Conservation (phyloP, 2,797 vertebrate species). For the Acrocephalus scirpaceus region DNA sequence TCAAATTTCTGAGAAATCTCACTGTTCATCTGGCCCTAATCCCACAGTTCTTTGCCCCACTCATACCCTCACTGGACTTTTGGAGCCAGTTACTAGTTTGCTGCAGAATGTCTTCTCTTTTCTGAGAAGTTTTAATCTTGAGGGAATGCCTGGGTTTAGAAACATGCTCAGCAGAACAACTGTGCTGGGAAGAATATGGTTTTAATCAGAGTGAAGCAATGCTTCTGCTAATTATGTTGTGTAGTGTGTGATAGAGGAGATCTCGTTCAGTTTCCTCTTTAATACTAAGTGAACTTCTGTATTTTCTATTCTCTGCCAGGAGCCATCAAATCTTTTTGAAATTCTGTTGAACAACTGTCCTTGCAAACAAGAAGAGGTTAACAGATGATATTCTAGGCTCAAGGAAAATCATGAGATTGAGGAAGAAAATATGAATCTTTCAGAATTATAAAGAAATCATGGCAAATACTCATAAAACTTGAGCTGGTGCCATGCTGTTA, state of each 20-base stretch:
- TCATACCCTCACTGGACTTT: neutral
- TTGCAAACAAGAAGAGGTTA: constrained; percentile 27
- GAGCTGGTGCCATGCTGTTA: neutral
- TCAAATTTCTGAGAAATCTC: neutral
- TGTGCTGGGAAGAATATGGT: constrained; percentile 6
- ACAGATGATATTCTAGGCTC: neutral
- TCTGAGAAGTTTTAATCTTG: constrained; percentile 30
- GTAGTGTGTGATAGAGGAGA: neutral
- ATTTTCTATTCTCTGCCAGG: constrained; percentile 6
- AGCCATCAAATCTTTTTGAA: constrained; percentile 10
- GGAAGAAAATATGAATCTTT: constrained; percentile 11
- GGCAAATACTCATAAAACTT: constrained; percentile 5
- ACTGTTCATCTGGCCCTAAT: neutral
- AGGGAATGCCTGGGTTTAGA: neutral
- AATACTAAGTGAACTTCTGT: neutral
- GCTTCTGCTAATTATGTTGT: constrained; percentile 34
- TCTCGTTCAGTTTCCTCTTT: neutral
- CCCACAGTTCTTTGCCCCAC: neutral
- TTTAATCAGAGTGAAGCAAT: constrained; percentile 40
- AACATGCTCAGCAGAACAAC: neutral
- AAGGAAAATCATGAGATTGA: neutral
- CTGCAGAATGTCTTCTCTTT: constrained; percentile 2
- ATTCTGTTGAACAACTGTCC: constrained; percentile 27
- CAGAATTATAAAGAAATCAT: neutral
- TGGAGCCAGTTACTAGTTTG: neutral